Evolutionary conservation across 2,797 vertebrate species (phyloP), one percentile per base, ranked within the genome.

Genomic region (Macropodus opercularis): DNA sequence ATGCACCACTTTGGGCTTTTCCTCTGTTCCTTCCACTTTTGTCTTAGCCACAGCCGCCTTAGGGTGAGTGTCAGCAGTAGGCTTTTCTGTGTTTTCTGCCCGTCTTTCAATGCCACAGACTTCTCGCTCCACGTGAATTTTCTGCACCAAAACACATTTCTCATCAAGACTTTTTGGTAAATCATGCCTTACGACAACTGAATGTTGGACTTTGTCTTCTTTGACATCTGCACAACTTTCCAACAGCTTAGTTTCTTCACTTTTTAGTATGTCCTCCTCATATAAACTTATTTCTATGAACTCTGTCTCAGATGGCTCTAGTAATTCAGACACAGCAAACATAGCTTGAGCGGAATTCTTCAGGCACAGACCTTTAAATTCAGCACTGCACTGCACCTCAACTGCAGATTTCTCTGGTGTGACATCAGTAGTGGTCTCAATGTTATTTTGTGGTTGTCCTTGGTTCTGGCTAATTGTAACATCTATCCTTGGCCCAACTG

Each of bases 261-360:
- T 36, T 31, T 52, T 59, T 19, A 4, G n/a, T 3, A 6, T 15
- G 6, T 41, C 46, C 43, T 54, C 9, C 2, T 80, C 43, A 55
- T 63, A 51, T 7, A 71, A 15, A 32, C 17, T 47, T 42, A 79
- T 78, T 63, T 83, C 70, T 40, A 78, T 85, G 7, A 61, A 65
- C 26, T 69, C 59, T 29, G 31, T 36, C 34, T 75, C 42, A 18
- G 40, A 41, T 42, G 58, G 29, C 32, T 64, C 42, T 15, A 32
- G 13, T n/a, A 11, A 2, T 36, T 55, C 50, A 29, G 40, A 61
- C 56, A 14, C 29, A 38, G 34, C 6, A 38, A 23, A 46, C 2
- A 5, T 23, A 11, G 39, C 26, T 15, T 58, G 34, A 48, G 41
- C 10, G 9, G 46, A 35, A 9, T 39, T 39, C 2, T 1, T 42